Conservation (phyloP, 2,888 invertebrate species). For the Seira musarum region DNA sequence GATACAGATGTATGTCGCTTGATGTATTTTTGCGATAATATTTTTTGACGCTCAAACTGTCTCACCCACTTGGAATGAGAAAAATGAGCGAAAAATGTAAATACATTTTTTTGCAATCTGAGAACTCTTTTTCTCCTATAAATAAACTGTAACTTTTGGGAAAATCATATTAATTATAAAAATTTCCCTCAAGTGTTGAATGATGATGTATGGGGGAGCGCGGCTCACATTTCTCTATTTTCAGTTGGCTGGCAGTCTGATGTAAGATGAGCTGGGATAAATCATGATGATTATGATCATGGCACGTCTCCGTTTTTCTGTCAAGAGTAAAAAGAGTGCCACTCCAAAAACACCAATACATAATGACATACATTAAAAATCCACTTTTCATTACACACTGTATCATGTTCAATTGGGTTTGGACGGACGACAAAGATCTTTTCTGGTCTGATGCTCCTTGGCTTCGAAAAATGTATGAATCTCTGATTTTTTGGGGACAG, state of each 20-base stretch:
- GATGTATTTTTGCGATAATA: constrained; percentile 15
- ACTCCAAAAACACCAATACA: constrained; percentile 31
- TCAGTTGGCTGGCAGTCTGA: neutral
- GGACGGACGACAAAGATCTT: neutral
- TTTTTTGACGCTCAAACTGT: constrained; percentile 28
- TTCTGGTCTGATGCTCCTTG: constrained; percentile 1
- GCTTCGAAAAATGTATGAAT: constrained; percentile 44
- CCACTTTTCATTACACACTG: constrained; percentile 10
- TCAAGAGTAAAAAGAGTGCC: constrained; percentile 11
- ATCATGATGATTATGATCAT: constrained; percentile 46
- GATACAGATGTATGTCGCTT: neutral
- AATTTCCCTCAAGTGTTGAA: neutral
- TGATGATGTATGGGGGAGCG: neutral
- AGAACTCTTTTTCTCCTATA: neutral
- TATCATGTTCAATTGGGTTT: neutral
- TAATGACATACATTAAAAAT: constrained; percentile 20
- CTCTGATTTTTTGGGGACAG: constrained; percentile 40
- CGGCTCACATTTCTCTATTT: neutral
- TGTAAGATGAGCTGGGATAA: constrained; percentile 47
- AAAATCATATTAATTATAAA: neutral
- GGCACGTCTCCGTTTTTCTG: constrained; percentile 40
- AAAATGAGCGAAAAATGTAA: neutral
- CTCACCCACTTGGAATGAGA: constrained; percentile 7
- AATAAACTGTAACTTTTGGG: neutral
- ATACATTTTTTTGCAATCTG: neutral